A percentile compares a stretch with the other conserved stretches of the same genome.
phyloP scores from a whole-genome alignment of 2,888 invertebrate species.

The Dynastes maya region DNA sequence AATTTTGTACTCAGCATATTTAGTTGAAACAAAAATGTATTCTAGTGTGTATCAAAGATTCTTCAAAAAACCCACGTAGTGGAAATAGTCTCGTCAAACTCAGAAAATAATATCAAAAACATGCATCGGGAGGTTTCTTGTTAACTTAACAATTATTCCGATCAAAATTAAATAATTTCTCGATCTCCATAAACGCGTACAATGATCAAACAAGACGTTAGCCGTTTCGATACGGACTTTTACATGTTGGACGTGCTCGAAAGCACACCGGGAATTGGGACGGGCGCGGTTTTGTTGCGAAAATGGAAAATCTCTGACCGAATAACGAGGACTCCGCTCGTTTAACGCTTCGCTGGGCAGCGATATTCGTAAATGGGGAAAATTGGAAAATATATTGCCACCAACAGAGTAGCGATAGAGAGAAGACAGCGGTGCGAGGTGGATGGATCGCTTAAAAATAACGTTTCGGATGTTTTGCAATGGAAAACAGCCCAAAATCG shows the following conservation, averaged over 20 bases:
- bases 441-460: not conserved
- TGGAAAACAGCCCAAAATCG: not conserved
- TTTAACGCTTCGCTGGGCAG: slow-evolving; percentile 29
- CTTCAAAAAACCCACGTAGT: too few species aligned
- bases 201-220: slow-evolving; percentile 19
- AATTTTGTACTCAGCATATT: too few species aligned
- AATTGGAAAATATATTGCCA: slow-evolving; percentile 35
- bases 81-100: too few species aligned
- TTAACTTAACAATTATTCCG: not conserved
- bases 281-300: not conserved
- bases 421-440: not conserved
- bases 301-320: not conserved
- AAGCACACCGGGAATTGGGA: not conserved
- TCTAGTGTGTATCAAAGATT: too few species aligned
- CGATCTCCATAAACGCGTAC: not conserved
- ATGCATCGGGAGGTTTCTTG: not conserved
- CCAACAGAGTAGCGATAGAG: not conserved
- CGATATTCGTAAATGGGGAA: slow-evolving; percentile 24
- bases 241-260: not conserved
- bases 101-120: too few species aligned
- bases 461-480: slow-evolving; percentile 24
- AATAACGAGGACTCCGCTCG: slow-evolving; percentile 30
- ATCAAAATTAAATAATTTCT: slow-evolving; percentile 15
- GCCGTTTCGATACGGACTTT: not conserved
- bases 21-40: too few species aligned